phyloP scores from a whole-genome alignment of 2,888 invertebrate genomes.

The Andrena bicolor region DNA sequence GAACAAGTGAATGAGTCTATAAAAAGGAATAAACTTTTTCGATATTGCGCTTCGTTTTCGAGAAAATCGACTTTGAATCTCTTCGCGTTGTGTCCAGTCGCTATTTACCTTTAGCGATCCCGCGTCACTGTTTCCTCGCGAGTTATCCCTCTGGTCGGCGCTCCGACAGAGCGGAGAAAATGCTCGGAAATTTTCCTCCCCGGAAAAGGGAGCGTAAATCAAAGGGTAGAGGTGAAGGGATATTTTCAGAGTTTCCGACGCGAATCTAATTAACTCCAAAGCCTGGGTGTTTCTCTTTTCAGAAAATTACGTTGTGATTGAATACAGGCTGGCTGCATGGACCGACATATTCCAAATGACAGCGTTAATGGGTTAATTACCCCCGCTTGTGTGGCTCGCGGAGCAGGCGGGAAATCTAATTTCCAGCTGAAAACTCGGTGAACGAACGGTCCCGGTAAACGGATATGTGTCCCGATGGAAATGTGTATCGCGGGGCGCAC shows the following conservation, averaged over 20 bases:
- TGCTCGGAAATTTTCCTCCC: not conserved
- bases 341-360: no score
- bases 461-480: no score
- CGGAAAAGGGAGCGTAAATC: not conserved
- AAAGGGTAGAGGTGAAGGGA: no score
- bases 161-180: conserved; percentile 5
- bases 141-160: conserved; percentile 20
- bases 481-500: not conserved
- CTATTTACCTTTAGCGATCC: not conserved
- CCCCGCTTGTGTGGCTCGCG: no score
- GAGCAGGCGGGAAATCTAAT: no score
- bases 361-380: no score
- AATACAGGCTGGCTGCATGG: not conserved
- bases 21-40: no score
- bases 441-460: not conserved
- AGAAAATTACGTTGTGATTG: not conserved
- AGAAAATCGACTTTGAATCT: no score
- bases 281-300: not conserved
- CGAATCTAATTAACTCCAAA: not conserved
- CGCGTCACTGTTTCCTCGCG: not conserved
- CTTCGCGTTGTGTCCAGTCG: no score
- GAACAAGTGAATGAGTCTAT: no score
- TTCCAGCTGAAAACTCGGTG: not conserved
- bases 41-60: no score
- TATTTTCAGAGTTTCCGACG: no score